phyloP scores from a whole-genome alignment of 1,140 invertebrate genomes.

The Bombus breviceps region DNA sequence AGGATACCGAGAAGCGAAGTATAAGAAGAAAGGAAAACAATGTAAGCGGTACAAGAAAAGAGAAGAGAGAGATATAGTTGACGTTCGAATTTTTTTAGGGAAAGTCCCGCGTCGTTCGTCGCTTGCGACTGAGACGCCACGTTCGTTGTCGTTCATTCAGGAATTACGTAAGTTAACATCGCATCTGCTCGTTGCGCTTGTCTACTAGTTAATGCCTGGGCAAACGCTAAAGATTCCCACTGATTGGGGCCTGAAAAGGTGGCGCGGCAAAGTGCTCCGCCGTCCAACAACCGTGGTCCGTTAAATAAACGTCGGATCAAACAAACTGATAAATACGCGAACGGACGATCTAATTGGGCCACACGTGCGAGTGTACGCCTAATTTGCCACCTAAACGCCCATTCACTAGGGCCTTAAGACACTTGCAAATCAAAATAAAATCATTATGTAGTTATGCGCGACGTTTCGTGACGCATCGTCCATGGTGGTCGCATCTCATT shows the following conservation, averaged over 20 bases:
- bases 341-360: background rate
- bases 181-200: slow-evolving; percentile 51
- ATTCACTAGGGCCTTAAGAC: background rate
- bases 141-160: slow-evolving; percentile 22
- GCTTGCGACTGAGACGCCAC: background rate
- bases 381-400: background rate
- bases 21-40: background rate
- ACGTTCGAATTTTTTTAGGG: slow-evolving; percentile 11
- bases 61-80: background rate
- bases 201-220: slow-evolving; percentile 52
- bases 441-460: background rate
- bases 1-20: background rate
- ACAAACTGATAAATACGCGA: slow-evolving; percentile 49
- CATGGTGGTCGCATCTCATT: background rate
- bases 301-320: slow-evolving; percentile 30
- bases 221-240: slow-evolving; percentile 57
- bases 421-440: background rate
- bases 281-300: slow-evolving; percentile 12
- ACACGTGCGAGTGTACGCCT: background rate
- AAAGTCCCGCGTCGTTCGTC: slow-evolving; percentile 27
- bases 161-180: slow-evolving; percentile 61
- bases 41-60: background rate
- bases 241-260: slow-evolving; percentile 56
- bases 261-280: slow-evolving; percentile 3
- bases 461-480: background rate